Base-by-base conservation (phyloP, 2,113 vertebrate genomes). In the Lathamus discolor region DNA sequence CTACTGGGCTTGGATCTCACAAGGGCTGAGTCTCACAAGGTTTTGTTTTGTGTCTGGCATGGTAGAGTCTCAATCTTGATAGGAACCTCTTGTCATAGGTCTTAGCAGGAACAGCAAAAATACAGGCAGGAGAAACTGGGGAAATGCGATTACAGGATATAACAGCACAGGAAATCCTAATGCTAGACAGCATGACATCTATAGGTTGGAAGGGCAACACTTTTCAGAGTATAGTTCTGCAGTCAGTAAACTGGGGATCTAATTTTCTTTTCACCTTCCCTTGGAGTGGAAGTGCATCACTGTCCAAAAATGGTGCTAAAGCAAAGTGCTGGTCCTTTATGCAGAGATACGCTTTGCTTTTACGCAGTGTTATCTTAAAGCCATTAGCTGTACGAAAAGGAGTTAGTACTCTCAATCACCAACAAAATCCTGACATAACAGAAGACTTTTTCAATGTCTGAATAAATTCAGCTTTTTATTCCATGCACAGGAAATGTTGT, bases 91-190 rank as follows among this genome's bases (percentile, higher is more conserved):
- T 88, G 86, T 44, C 76, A 31, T 5, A 90, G 68, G 55, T 86
- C 35, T 31, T 64, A 81, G 87, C 62, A 95, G 88, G 81, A 95
- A 52, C 61, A 93, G 48, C 64, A 92, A 75, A 86, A 94, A 75
- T 14, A 48, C 28, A 59, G 74, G 8, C 16, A 37, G 52, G 39
- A 57, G 52, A 78, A 92, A 86, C 0, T 33, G 64, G 11, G 52
- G 39, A 83, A 83, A 93, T 88, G 57, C 3, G 17, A 83, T 90
- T 78, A 72, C 8, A 64, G 76, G 33, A 8, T 54, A 4, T 5
- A 77, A 57, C 9, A 90, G 76, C 61, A 11, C 37, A 68, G 90
- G 69, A 80, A 74, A 61, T 43, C 63, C 29, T 88, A 54, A 61
- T 75, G 80, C 43, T 48, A 70, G 85, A 37, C 75, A 93, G 67